Evolutionary conservation across 1,140 invertebrate species (phyloP), one percentile per base, ranked within the genome.

Genomic region (Brachionus rubens): DNA sequence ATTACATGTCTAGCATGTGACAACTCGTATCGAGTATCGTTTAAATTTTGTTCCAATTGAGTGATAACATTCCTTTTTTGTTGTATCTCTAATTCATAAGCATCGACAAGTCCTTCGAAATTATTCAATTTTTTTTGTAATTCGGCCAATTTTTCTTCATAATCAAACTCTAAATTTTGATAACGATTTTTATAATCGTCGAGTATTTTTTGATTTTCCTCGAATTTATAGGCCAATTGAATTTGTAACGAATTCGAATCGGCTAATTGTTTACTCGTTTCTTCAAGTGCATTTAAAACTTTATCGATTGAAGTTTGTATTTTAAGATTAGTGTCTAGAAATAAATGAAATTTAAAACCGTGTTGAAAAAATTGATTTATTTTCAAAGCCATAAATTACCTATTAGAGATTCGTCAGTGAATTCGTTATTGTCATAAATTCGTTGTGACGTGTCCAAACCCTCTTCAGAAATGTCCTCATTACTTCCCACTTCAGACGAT

Each of bases 31-130:
- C 30, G 41, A 0, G 19, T 65, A 21, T 65, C 59, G 24, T 12
- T 41, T 41, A 65, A 41, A 14, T 43, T 43, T 43, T 43, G 36
- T 14, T 65, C 59, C 40, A 65, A 43, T 14, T 65, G 40, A 24
- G 10, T 41, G 9, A 65, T 65, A 1, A 12, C 1, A n/a, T 41
- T 65, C 12, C 43, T 65, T 43, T 46, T 43, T 26, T 65, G 33
- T 3, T 26, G 59, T 24, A 65, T 65, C 24, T 65, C 59, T 10
- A 65, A 65, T 65, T 65, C 59, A 46, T 65, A 65, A 24, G 59
- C 59, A 10, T 24, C 41, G 12, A 41, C 33, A 9, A 65, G 16
- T 12, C 59, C 59, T 65, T 65, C 59, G 40, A 65, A 43, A 65
- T 65, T 65, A 28, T 41, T 43, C 14, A 43, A 14, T 4, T 46